Base-by-base conservation (phyloP, 2,888 invertebrate genomes). In the Trachelus tabidus region DNA sequence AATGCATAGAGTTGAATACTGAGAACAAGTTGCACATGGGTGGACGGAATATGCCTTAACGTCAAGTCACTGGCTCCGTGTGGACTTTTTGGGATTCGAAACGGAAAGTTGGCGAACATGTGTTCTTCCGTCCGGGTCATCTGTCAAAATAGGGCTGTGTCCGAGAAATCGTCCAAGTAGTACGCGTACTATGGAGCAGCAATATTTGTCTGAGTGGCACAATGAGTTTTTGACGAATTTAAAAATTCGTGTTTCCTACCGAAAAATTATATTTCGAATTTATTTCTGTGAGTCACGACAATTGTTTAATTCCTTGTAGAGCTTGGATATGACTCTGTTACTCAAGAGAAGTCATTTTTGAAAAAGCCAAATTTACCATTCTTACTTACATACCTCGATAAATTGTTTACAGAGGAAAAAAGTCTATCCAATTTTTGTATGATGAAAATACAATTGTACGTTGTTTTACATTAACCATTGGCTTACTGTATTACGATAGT, bases 91-190 rank as follows among this genome's bases (percentile, higher is more conserved):
- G 71, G 71, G 71, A 34, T 71, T 31, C 33, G 9, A 71, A 71
- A 56, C 56, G 9, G 56, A 56, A 33, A 75, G 78, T 81, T 82
- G 80, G 82, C 73, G 79, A 84, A 83, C 87, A 86, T 85, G 83
- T 88, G 88, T 84, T 83, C 76, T 34, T 71, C 71, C 31, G 71
- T 9, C 9, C 69, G 71, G 77, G 68, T 77, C 74, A 75, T 77
- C 75, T 77, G 75, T 77, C 77, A 77, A 77, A 77, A 77, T 73
- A 77, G 73, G 69, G 15, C 31, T 33, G 75, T 68, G 73, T 68
- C 34, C 23, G 68, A 12, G 33, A 35, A 75, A 75, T 77, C 76
- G 35, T 56, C 9, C 23, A 9, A 6, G 9, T 2, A 56, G 15
- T 23, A 23, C 23, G 9, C 56, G 23, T 23, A 56, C 15, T 56